These are phyloP conservation scores for Calliscelio sp. DNA, from an alignment of 2,888 invertebrate genomes.

Conservation along the genomic window DNA sequence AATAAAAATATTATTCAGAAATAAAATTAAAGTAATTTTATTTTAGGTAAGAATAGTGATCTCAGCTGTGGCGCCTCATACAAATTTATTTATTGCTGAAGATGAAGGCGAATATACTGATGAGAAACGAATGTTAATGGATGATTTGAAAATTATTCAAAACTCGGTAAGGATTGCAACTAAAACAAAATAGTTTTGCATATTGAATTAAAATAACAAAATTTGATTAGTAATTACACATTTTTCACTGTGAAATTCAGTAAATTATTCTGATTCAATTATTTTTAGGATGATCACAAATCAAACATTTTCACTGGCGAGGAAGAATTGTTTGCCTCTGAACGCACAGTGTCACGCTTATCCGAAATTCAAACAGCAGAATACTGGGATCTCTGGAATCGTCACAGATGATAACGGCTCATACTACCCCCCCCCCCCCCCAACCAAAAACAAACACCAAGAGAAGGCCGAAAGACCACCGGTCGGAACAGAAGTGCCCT, in stretches of 20 bases:
- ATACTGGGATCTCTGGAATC: conserved; percentile 95
- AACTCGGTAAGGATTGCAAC: conserved; percentile 90
- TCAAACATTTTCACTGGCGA: conserved; percentile 98
- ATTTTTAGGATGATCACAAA: conserved; percentile 89
- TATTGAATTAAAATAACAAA: too few relatives aligned
- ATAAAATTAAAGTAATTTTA: conserved; percentile 21
- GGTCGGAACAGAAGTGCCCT: conserved; percentile 93
- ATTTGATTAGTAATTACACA: too few relatives aligned
- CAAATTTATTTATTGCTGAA: conserved; percentile 90
- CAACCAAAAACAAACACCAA: too few relatives aligned
- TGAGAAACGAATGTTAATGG: conserved; percentile 96
- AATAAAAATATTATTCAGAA: neutral
- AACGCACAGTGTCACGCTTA: conserved; percentile 96
- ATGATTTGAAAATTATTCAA: conserved; percentile 95
- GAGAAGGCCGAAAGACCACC: too few relatives aligned
- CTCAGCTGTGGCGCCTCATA: conserved; percentile 92
- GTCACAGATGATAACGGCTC: too few relatives aligned
- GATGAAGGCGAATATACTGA: conserved; percentile 88
- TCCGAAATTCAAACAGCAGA: conserved; percentile 98
- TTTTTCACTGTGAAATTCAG: neutral
- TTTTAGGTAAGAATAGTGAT: conserved; percentile 92
- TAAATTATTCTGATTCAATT: too few relatives aligned
- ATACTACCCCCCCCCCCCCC: too few relatives aligned
- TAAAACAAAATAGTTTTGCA: too few relatives aligned
- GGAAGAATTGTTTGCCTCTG: conserved; percentile 99